Evolutionary conservation across 1,140 invertebrate genomes (phyloP).

Genomic region (Drosophila fuyamai): DNA sequence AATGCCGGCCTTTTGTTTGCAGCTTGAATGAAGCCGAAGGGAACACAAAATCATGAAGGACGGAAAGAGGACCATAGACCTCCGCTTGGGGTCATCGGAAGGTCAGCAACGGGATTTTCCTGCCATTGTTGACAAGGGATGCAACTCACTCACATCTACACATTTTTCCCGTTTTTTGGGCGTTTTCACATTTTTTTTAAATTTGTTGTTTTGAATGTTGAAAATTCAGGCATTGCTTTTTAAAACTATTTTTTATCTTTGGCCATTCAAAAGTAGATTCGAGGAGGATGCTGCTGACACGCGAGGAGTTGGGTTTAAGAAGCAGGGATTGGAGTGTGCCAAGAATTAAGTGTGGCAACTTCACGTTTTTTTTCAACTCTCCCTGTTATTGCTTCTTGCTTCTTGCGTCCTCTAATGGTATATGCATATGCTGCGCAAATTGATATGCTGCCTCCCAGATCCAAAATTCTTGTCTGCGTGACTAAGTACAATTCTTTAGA

Average conservation of each 20-base stretch:
- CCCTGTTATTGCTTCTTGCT: constrained; percentile 34
- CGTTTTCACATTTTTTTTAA: constrained; percentile 48
- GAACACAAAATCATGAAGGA: constrained; percentile 70
- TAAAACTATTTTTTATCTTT: constrained; percentile 59
- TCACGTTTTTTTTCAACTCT: constrained; percentile 35
- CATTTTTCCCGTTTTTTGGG: constrained; percentile 66
- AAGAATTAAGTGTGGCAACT: constrained; percentile 44
- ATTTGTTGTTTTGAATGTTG: constrained; percentile 41
- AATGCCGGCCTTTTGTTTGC: constrained; percentile 79
- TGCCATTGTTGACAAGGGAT: constrained; percentile 82
- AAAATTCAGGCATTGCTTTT: constrained; percentile 52
- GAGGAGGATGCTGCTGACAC: constrained; percentile 69
- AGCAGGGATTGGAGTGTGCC: constrained; percentile 33
- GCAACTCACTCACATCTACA: constrained; percentile 47
- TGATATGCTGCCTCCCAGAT: constrained; percentile 60
- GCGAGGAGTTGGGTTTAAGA: constrained; percentile 53
- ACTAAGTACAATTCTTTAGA: constrained; percentile 28
- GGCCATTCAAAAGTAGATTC: constrained; percentile 40
- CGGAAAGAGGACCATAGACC: constrained; percentile 58
- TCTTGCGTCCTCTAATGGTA: constrained; percentile 56
- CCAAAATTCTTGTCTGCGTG: constrained; percentile 10
- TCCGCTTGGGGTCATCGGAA: constrained; percentile 77
- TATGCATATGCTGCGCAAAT: constrained; percentile 80
- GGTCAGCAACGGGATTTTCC: constrained; percentile 82
- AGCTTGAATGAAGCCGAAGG: constrained; percentile 74